Percentiles rank a stretch among this genome's conserved stretches.
Evolutionary conservation across 2,888 invertebrate genomes (phyloP).

Genomic region (Trichogramma dendrolimi): DNA sequence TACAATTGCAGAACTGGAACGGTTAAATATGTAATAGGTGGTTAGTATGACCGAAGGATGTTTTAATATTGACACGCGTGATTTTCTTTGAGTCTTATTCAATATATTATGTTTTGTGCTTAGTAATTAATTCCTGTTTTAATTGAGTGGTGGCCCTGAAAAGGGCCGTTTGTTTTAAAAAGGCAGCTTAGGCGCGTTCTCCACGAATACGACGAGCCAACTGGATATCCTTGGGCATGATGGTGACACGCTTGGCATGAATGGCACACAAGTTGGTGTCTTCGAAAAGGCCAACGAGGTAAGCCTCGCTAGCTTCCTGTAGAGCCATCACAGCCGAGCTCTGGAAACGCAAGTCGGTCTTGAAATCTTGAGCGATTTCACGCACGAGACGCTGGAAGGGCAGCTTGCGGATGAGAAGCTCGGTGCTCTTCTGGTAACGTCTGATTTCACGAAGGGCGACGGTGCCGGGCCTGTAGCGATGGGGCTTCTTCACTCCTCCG

Average conservation of each 20-base stretch:
- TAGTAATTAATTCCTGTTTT: no score
- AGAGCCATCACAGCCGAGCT: conserved; percentile 17
- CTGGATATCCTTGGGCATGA: conserved; percentile 17
- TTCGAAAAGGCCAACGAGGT: conserved; percentile 14
- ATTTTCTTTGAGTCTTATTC: no score
- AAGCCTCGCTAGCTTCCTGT: conserved; percentile 11
- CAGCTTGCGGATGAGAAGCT: conserved; percentile 11
- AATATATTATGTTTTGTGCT: no score
- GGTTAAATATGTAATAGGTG: no score
- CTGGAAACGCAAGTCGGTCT: conserved; percentile 13
- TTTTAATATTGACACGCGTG: no score
- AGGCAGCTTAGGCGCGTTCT: conserved; percentile 9
- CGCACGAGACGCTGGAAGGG: conserved; percentile 15
- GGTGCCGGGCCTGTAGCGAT: conserved; percentile 16
- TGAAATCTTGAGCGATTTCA: conserved; percentile 16
- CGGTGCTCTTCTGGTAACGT: conserved; percentile 19
- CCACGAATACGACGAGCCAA: conserved; percentile 9
- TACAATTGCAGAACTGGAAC: no score
- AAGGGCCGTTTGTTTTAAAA: conserved; percentile 10
- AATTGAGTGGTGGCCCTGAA: conserved; percentile 7
- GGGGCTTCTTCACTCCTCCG: conserved; percentile 14
- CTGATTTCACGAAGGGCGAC: conserved; percentile 19
- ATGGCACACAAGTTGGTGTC: conserved; percentile 16
- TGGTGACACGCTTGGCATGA: conserved; percentile 10
- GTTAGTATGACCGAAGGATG: no score